Percentiles rank a stretch among this genome's conserved stretches.
Conservation (phyloP, 2,888 invertebrate species). For the Rhodophaea formosa region DNA sequence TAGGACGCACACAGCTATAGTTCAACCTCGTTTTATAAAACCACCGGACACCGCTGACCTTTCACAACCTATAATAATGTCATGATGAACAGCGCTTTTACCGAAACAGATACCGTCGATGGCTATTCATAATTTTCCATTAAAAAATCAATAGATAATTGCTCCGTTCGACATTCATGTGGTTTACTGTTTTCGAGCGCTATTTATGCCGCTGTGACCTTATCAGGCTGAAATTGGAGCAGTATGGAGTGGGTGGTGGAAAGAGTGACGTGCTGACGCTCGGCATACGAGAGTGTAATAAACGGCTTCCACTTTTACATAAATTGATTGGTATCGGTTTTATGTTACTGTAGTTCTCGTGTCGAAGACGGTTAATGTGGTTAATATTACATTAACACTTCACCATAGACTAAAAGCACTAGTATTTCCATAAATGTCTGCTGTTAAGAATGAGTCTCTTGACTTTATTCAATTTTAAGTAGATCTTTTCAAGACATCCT, state of each 20-base stretch:
- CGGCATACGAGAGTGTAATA: neutral
- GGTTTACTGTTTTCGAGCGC: constrained; percentile 2
- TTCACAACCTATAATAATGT: constrained; percentile 5
- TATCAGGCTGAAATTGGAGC: constrained; percentile 4
- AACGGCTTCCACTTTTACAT: neutral
- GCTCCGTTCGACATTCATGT: neutral
- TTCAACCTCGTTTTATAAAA: neutral
- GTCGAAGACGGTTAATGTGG: neutral
- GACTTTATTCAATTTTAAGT: no score
- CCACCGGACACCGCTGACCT: neutral
- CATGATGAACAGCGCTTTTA: constrained; percentile 4
- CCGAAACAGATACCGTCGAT: neutral
- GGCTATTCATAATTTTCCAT: constrained; percentile 12
- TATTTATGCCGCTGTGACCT: constrained; percentile 13
- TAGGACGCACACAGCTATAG: no score
- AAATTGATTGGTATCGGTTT: neutral
- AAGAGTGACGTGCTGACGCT: constrained; percentile 1
- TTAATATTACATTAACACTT: neutral
- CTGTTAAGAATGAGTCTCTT: no score
- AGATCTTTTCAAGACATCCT: no score
- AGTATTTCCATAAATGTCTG: no score
- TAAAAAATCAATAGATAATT: constrained; percentile 13
- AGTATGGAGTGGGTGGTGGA: constrained; percentile 12
- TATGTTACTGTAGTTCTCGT: neutral
- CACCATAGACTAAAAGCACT: no score